Base-by-base conservation (phyloP, 2,113 vertebrate species). In the Poeciliopsis prolifica region DNA sequence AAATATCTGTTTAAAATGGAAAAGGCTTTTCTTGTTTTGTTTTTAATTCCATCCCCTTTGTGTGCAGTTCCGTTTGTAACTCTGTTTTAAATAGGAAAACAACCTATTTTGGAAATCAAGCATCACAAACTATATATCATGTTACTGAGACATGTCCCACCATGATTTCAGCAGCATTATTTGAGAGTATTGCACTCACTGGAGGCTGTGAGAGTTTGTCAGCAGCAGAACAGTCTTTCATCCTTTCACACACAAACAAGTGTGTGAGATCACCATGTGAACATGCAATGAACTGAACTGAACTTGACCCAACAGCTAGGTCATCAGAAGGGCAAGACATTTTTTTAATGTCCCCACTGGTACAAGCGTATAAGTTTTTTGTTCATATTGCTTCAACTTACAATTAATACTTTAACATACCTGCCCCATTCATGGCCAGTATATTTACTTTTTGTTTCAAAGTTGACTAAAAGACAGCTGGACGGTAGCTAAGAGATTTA, bases 281-380 rank as follows among this genome's bases (percentile, higher is more conserved):
- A 75, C 81, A 75, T 7, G 35, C 31, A 29, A 31, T 86, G 81
- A 86, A 90, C 86, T 91, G 87, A 91, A 90, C 90, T 89, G 86
- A 90, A 92, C 92, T 93, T 93, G 90, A 93, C 87, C 90, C 13
- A 24, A 12, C 11, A 22, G 54, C 44, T 17, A 33, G 80, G 83
- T 92, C 88, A 87, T 72, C 1, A 29, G 15, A 69, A 68, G 89
- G 74, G 10, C 69, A 79, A 31, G 24, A 61, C 28, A 13, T 79
- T 28, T 63, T 26, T 63, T 51, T 14, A 19, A 75, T 65, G 69
- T 42, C 60, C 75, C 64, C 33, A 37, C 68, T 70, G 12, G 65
- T 63, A 83, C 24, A 1, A 60, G 26, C 70, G 29, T 29, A 19
- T 54, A 40, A 14, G 17, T 44, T 11, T 37, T 73, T 31, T 65